Percentiles rank a stretch among this genome's conserved stretches.
Conservation (phyloP, 2,113 vertebrate genomes). For the Cricetomys ansorgei region DNA sequence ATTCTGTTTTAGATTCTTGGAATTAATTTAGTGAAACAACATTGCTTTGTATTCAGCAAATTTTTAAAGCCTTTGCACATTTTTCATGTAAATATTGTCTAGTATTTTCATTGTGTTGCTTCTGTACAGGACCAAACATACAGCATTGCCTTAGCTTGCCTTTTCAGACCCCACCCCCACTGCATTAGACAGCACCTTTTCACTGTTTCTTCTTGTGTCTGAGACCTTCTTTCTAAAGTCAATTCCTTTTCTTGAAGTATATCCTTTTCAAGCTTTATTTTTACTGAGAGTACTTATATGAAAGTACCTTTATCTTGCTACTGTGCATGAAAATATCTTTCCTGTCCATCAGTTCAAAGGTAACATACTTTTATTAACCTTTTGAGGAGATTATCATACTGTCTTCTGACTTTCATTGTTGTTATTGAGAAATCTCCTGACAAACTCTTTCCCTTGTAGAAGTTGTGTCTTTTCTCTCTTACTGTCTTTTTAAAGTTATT, state of each 20-base stretch:
- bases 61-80: background rate
- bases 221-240: background rate
- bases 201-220: constrained; percentile 9
- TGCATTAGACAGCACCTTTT: background rate
- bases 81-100: background rate
- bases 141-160: background rate
- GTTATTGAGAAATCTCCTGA: background rate
- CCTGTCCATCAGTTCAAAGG: background rate
- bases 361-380: background rate
- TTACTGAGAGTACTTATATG: background rate
- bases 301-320: background rate
- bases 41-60: background rate
- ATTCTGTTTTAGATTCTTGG: background rate
- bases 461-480: background rate
- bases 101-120: background rate
- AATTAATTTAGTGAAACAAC: background rate
- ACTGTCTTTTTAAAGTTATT: background rate
- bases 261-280: background rate
- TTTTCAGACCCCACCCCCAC: background rate
- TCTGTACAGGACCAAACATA: background rate
- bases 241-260: background rate
- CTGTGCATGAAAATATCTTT: background rate
- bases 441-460: background rate
- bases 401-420: background rate
- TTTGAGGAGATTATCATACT: background rate